Evolutionary conservation across 2,113 vertebrate species (phyloP).

Genomic region (Emydocephalus ijimae): DNA sequence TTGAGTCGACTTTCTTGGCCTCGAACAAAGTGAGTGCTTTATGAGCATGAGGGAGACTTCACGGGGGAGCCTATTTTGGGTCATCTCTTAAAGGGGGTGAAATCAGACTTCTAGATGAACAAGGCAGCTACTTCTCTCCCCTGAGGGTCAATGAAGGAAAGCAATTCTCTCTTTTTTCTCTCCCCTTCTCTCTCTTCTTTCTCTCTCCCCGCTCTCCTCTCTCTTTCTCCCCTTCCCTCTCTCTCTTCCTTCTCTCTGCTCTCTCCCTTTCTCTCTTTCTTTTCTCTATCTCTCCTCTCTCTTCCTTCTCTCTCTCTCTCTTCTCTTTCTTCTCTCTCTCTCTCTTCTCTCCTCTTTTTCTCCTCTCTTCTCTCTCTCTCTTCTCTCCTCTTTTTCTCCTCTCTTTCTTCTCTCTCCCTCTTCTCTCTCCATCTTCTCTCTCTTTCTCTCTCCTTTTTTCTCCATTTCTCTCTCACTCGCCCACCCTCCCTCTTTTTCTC

Average conservation of each 20-base stretch:
- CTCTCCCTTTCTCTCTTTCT: too few species aligned
- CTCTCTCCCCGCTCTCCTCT: too few species aligned
- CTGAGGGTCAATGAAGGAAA: neutral
- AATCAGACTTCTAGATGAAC: neutral
- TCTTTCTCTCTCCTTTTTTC: too few species aligned
- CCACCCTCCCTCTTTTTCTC: rapidly evolving
- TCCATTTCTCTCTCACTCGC: rapidly evolving
- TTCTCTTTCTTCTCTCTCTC: rapidly evolving
- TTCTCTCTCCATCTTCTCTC: too few species aligned
- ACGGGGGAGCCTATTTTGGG: neutral
- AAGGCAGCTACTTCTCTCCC: neutral
- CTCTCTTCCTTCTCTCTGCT: too few species aligned
- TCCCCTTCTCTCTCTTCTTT: too few species aligned
- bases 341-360: too few species aligned
- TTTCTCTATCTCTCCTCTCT: neutral
- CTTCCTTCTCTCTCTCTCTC: neutral
- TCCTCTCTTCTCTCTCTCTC: too few species aligned
- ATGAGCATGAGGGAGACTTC: neutral
- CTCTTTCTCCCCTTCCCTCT: too few species aligned
- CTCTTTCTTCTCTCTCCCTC: too few species aligned
- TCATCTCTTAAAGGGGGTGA: neutral
- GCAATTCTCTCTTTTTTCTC: too few species aligned
- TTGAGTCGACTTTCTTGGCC: neutral
- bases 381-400: too few species aligned
- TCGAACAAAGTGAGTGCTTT: neutral